phyloP scores from a whole-genome alignment of 2,888 invertebrate species.

The Onchidella celtica region DNA sequence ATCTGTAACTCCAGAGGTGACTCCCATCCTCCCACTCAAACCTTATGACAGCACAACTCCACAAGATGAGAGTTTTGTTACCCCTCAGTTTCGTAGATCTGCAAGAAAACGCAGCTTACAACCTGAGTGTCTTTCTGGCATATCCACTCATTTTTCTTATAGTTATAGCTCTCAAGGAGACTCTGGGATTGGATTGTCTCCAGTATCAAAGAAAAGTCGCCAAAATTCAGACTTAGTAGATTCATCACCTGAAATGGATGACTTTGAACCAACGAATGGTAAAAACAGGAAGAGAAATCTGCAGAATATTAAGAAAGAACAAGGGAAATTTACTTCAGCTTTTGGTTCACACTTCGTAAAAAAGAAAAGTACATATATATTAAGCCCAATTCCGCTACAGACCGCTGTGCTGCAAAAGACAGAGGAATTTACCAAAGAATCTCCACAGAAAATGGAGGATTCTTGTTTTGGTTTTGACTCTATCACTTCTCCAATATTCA shows the following conservation, averaged over 20 bases:
- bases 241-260: neutral
- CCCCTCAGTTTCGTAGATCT: constrained; percentile 29
- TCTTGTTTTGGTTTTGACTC: constrained; percentile 44
- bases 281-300: neutral
- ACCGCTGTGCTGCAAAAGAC: neutral
- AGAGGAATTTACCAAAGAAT: neutral
- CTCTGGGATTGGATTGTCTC: constrained; percentile 40
- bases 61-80: constrained; percentile 25
- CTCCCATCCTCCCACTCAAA: constrained; percentile 37
- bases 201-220: constrained; percentile 3
- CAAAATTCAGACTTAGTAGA: neutral
- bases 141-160: neutral
- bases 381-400: constrained; percentile 10
- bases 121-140: neutral
- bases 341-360: neutral
- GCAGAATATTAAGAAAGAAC: neutral
- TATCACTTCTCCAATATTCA: neutral
- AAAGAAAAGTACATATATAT: constrained; percentile 33
- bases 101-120: constrained; percentile 14
- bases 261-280: neutral
- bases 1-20: constrained; percentile 41
- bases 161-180: constrained; percentile 32
- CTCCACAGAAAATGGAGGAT: neutral
- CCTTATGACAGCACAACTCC: constrained; percentile 1
- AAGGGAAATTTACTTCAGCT: neutral